Conservation (phyloP, 37 sponge, comb jelly and placozoan species). For the Beroe forskalii region DNA sequence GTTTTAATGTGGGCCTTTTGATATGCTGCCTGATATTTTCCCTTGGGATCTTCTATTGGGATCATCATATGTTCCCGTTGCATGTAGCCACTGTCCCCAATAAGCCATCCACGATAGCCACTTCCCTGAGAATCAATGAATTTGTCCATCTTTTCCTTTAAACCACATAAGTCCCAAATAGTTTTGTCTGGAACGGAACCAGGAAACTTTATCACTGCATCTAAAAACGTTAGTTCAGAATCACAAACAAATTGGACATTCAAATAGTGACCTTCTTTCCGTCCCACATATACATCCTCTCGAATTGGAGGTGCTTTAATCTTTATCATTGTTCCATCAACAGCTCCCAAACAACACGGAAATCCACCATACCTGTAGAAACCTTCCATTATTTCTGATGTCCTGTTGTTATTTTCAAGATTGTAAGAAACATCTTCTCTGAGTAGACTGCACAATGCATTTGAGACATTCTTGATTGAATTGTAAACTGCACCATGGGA, state of each 20-base stretch:
- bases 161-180: not conserved
- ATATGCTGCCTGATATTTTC: not conserved
- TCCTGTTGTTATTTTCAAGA: no score
- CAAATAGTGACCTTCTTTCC: not conserved
- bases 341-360: not conserved
- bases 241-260: not conserved
- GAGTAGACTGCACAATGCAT: not conserved
- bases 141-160: not conserved
- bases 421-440: not conserved
- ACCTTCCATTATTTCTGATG: not conserved
- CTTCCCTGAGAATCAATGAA: not conserved
- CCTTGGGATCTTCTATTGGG: not conserved
- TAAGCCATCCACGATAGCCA: not conserved
- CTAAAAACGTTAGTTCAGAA: not conserved
- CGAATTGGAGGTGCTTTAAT: not conserved
- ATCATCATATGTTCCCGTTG: not conserved
- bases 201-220: not conserved
- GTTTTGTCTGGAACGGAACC: not conserved
- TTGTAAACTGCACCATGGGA: not conserved
- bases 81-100: not conserved
- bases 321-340: not conserved
- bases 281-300: not conserved
- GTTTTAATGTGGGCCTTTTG: not conserved
- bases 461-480: not conserved
- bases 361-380: not conserved